Evolutionary conservation across 2,113 vertebrate species (phyloP).

Genomic region (Chunga burmeisteri): DNA sequence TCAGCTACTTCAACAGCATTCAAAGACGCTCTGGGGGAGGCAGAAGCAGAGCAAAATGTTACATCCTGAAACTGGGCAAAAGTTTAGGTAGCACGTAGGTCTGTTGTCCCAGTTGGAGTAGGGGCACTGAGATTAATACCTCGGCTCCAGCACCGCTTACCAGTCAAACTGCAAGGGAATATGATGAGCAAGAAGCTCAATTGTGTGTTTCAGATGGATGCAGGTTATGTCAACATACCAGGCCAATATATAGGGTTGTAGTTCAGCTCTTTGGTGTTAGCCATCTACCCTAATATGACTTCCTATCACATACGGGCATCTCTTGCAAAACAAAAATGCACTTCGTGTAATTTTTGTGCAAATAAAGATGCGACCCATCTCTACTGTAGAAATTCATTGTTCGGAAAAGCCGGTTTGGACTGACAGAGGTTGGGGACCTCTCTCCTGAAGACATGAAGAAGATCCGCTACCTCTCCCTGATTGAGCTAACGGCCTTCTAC

Average conservation of each 20-base stretch:
- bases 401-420: conserved; percentile 79
- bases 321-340: not conserved
- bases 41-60: not conserved
- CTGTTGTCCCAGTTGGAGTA: not conserved
- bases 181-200: not conserved
- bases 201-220: not conserved
- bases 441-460: conserved; percentile 88
- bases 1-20: not conserved
- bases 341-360: not conserved
- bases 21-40: not conserved
- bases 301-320: rapidly evolving
- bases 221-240: not conserved
- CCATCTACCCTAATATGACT: not conserved
- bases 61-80: not conserved
- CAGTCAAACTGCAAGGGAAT: not conserved
- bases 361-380: not conserved
- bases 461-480: conserved; percentile 84
- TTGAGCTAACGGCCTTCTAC: conserved; percentile 86
- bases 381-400: conserved; percentile 78
- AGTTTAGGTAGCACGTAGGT: not conserved
- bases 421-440: conserved; percentile 83
- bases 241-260: not conserved
- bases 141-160: not conserved
- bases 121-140: not conserved
- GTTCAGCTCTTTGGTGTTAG: not conserved